Base-by-base conservation (phyloP, 2,113 vertebrate species). In the Nipponia nippon region DNA sequence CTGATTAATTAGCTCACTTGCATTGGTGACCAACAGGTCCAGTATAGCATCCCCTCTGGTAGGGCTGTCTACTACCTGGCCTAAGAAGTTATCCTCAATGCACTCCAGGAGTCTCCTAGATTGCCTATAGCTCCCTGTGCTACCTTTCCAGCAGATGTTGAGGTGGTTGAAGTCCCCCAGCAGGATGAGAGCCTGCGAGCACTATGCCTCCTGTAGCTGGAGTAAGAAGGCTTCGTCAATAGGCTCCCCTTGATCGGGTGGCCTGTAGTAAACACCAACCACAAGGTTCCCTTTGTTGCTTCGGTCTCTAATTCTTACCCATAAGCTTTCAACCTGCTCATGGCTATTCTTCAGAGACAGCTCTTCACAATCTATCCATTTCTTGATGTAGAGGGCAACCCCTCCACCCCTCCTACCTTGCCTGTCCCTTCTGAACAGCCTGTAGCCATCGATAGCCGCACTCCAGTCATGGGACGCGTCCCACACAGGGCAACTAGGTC, bases 351-450 rank as follows among this genome's bases (percentile, higher is more conserved):
- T 71, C 17, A 58, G n/a, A 66, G 52, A 55, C 27, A 61, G 4
- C 19, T 80, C 10, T 20, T 71, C 40, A 32, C 23, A 59, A 6
- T 65, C 10, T 47, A 18, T 46, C 14, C 0, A 15, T 89, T 36
- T 76, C 8, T 81, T 61, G 44, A 5, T 53, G 23, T n/a, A 61
- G n/a, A 44, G 11, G 32, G 27, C 23, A 81, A 7, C 3, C 1
- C 59, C 0, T 0, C 36, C 8, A 4, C n/a, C 7, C 15, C 18
- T 27, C 52, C 11, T 7, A 77, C 10, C 14, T 29, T 5, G 9
- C 27, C 34, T 82, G 29, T 29, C 23, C 10, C 58, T 87, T 56
- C 16, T 67, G 42, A 52, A 36, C 25, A 52, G 40, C 19, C 32
- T 71, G 29, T 67, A 71, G 16, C 16, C 10, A 15, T 78, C 1